Evolutionary conservation across 1,140 invertebrate genomes (phyloP), one percentile per base, ranked within the genome.

Genomic region (Carposina sasakii): DNA sequence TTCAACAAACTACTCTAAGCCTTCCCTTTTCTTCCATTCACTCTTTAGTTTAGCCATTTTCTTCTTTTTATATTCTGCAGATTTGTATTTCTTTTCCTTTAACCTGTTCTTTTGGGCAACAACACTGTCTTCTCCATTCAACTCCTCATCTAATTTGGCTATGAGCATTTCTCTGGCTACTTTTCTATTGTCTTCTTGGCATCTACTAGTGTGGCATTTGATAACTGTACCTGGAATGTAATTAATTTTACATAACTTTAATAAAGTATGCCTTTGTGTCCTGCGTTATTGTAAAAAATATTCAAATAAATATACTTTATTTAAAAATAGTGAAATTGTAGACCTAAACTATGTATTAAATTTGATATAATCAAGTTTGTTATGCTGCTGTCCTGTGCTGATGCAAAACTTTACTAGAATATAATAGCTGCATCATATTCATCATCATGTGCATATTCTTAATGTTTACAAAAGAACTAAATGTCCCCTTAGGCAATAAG

Each of bases 131-230:
- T 67, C 60, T 8, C 72, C 76, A 66, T 83, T 83, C 2, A 75
- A 22, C 13, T 57, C 41, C 48, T 90, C 85, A 79, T 97, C 96
- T 47, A 97, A 75, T 84, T 92, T 94, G 12, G 76, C 86, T 33
- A 90, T 74, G 34, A 97, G 71, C 57, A 89, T 73, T 60, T 90
- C 71, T 55, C 93, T 73, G 4, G 95, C 95, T 43, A 83, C 66
- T 81, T 92, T 90, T 57, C 91, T 86, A 72, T 98, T 98, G 53
- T 90, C 81, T 28, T 89, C 86, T 48, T 93, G 81, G 43, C 89
- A 91, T 69, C 95, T 87, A 15, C 91, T 90, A 59, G 91, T 84
- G 65, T 97, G 95, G 63, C 93, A 93, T 86, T 96, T 95, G 1
- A 96, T 87, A 23, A 92, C 86, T 30, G 94, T 82, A 40, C 92